These are phyloP conservation scores for Zosterops japonicus DNA, from an alignment of 2,113 vertebrate species.

Conservation along the genomic window DNA sequence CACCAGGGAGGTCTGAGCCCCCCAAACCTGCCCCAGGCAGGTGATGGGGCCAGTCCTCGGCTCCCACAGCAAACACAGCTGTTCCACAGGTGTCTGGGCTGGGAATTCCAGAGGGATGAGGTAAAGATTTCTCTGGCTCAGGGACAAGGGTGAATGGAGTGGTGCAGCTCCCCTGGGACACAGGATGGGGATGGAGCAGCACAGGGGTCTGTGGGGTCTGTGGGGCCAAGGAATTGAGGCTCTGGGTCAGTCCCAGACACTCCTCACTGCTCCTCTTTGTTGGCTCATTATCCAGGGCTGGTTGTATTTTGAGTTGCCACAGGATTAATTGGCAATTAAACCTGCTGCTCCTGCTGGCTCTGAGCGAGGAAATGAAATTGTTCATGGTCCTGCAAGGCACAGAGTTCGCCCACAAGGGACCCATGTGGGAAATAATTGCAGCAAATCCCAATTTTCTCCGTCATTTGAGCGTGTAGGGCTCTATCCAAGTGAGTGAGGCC, in stretches of 20 bases:
- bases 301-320: not conserved
- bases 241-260: not conserved
- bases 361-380: not conserved
- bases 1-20: accelerated
- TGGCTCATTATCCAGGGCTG: not conserved
- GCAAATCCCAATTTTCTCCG: not conserved
- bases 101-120: not conserved
- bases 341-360: not conserved
- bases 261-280: accelerated
- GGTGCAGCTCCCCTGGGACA: not conserved
- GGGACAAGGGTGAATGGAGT: not conserved
- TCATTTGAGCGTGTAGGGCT: not conserved
- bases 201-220: not conserved
- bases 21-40: not conserved
- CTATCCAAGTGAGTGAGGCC: not conserved
- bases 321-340: constrained; percentile 33
- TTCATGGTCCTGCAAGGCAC: not conserved
- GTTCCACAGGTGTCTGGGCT: not conserved
- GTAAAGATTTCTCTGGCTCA: not conserved
- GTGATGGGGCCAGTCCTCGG: not conserved
- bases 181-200: not conserved
- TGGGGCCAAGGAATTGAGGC: accelerated
- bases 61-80: not conserved
- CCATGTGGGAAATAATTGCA: not conserved
- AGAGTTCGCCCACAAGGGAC: not conserved